Percentiles rank a stretch among this genome's conserved stretches.
Conservation (phyloP, 2,797 vertebrate genomes). For the Pelochelys cantorii region DNA sequence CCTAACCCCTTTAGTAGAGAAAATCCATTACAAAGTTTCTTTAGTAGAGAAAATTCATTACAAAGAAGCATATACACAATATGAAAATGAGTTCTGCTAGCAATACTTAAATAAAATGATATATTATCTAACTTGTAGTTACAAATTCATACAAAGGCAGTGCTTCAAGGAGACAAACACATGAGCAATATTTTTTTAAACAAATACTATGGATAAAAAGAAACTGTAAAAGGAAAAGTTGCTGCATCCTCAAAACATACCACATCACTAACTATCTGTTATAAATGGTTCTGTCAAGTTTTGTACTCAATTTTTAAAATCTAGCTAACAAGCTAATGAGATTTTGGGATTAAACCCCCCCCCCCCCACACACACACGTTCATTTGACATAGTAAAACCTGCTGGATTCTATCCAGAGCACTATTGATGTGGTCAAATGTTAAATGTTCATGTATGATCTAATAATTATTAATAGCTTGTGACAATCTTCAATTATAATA, state of each 20-base stretch:
- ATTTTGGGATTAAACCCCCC: not conserved
- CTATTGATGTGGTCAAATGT: not conserved
- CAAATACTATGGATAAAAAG: not conserved
- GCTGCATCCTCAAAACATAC: not conserved
- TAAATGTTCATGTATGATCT: not conserved
- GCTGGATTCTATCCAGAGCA: not conserved
- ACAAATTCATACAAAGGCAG: not conserved
- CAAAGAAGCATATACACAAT: too few species aligned
- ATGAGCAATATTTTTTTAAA: not conserved
- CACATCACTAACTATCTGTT: not conserved
- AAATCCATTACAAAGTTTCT: not conserved
- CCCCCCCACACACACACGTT: not conserved
- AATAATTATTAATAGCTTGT: not conserved
- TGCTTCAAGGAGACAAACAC: not conserved
- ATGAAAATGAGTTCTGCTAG: not conserved
- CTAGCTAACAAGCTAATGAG: not conserved
- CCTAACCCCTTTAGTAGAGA: not conserved
- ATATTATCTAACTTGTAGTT: not conserved
- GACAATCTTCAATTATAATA: fast-evolving
- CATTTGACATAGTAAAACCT: not conserved
- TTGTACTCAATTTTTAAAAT: not conserved
- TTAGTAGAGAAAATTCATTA: too few species aligned
- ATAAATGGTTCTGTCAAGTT: not conserved
- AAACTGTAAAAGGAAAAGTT: not conserved
- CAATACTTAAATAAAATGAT: not conserved